These are phyloP conservation scores for Tetranychus cinnabarinus DNA, from an alignment of 1,140 invertebrate species.

Conservation along the genomic window DNA sequence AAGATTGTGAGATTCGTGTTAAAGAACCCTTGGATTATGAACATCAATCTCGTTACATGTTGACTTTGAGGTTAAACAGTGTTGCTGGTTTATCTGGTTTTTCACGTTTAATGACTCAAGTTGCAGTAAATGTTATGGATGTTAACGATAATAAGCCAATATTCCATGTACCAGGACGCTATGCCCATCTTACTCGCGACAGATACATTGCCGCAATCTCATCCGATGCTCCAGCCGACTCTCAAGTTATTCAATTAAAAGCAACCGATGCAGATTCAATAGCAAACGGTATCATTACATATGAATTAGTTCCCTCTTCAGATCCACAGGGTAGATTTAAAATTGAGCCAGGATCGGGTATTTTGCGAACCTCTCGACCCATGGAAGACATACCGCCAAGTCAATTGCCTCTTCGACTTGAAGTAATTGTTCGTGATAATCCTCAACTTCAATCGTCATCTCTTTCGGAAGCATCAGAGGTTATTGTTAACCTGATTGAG, in stretches of 20 bases:
- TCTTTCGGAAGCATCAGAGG: slow-evolving; percentile 25
- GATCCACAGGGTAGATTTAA: slow-evolving; percentile 38
- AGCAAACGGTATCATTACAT: slow-evolving; percentile 45
- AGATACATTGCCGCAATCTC: slow-evolving; percentile 47
- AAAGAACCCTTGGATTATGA: slow-evolving; percentile 43
- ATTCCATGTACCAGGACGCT: slow-evolving; percentile 40
- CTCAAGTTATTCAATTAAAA: slow-evolving; percentile 46
- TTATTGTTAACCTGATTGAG: slow-evolving; percentile 41
- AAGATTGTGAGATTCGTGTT: slow-evolving; percentile 47
- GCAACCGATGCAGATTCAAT: slow-evolving; percentile 59
- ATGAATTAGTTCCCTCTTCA: slow-evolving; percentile 34
- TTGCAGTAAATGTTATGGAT: slow-evolving; percentile 57
- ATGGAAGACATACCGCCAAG: slow-evolving; percentile 37
- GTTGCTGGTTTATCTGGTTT: slow-evolving; percentile 29
- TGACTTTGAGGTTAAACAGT: slow-evolving; percentile 49
- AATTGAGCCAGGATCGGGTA: slow-evolving; percentile 43
- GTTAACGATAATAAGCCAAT: slow-evolving; percentile 62
- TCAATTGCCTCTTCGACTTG: slow-evolving; percentile 42
- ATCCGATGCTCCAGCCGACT: slow-evolving; percentile 36
- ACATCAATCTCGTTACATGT: slow-evolving; percentile 36
- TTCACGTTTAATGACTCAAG: slow-evolving; percentile 20
- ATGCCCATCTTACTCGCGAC: slow-evolving; percentile 17
- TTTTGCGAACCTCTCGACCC: slow-evolving; percentile 40
- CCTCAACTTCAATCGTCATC: slow-evolving; percentile 20
- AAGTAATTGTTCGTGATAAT: slow-evolving; percentile 46